A percentile compares a stretch with the other conserved stretches of the same genome.
These are phyloP conservation scores for Gallinago undulata DNA, from an alignment of 2,113 vertebrate genomes.

Conservation along the genomic window DNA sequence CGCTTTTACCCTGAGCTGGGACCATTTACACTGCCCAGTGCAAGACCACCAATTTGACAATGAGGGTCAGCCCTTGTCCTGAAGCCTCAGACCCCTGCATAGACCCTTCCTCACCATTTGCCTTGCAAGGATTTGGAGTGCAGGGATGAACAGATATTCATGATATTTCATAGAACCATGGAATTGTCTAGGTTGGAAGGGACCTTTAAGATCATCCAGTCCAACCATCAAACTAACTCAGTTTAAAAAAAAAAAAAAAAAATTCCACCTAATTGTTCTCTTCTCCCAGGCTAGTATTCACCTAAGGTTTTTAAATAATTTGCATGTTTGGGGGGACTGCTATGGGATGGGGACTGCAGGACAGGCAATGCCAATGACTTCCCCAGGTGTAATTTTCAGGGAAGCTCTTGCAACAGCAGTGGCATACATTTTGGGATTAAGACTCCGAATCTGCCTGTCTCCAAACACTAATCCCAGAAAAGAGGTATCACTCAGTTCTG, in stretches of 20 bases:
- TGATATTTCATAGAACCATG: too few relatives aligned
- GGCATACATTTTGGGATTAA: background rate
- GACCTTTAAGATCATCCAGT: too few relatives aligned
- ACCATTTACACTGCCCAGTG: rapidly evolving
- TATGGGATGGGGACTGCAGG: background rate
- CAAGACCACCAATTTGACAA: background rate
- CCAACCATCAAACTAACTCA: too few relatives aligned
- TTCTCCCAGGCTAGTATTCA: background rate
- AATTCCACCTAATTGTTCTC: background rate
- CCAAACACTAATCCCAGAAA: background rate
- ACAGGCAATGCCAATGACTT: background rate
- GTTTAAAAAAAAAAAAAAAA: too few relatives aligned
- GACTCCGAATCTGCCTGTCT: background rate
- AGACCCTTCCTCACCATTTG: background rate
- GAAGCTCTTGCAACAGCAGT: background rate
- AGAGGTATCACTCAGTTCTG: background rate
- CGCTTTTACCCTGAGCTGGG: background rate
- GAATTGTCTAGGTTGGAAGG: too few relatives aligned
- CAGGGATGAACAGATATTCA: background rate
- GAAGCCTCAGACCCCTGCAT: background rate
- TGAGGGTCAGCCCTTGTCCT: background rate
- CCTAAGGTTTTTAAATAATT: background rate
- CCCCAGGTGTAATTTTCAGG: background rate
- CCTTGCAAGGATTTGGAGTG: background rate
- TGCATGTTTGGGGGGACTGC: background rate